Evolutionary conservation across 2,797 vertebrate species (phyloP), one percentile per base, ranked within the genome.

Genomic region (Sebastes baramenuke): DNA sequence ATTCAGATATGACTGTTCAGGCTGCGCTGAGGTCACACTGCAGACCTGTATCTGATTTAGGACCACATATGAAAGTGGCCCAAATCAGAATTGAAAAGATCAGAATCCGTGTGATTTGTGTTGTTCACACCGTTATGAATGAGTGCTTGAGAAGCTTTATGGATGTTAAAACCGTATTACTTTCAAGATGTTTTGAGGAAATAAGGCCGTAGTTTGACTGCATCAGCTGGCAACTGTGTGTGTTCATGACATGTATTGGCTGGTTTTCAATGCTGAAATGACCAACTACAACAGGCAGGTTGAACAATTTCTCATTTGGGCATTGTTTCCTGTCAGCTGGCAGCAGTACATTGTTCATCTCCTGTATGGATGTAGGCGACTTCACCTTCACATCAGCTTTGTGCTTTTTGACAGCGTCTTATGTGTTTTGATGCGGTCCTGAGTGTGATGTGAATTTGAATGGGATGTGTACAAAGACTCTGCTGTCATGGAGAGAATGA

Each of bases 401-500:
- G 64, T 89, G 87, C 58, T 89, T 89, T 89, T 75, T 88, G 89
- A 88, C 86, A 82, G 80, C 18, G 9, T 90, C 73, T 84, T 55
- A n/a, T 68, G 80, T 83, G 83, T 89, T 91, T 87, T 84, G 75
- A 87, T 81, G 79, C 11, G 2, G 42, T 61, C 55, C 34, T 10
- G 24, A 58, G 67, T 85, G 91, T 92, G 89, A 84, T 79, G 82
- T 88, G 93, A 92, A 91, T 92, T 83, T 88, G 75, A 91, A 93
- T 88, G 56, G 11, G 83, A 66, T 76, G 74, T 52, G 79, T 67
- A 83, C 85, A 90, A 88, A 92, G 88, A 79, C 87, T 81, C 1
- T 68, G n/a, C 75, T 89, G 87, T 88, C 74, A 77, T 38, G 65
- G 67, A 72, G 71, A 81, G 79, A 89, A 67, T 55, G 88, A 90